Conservation (phyloP, 2,888 invertebrate species). For the Hypselothyrea guttata region DNA sequence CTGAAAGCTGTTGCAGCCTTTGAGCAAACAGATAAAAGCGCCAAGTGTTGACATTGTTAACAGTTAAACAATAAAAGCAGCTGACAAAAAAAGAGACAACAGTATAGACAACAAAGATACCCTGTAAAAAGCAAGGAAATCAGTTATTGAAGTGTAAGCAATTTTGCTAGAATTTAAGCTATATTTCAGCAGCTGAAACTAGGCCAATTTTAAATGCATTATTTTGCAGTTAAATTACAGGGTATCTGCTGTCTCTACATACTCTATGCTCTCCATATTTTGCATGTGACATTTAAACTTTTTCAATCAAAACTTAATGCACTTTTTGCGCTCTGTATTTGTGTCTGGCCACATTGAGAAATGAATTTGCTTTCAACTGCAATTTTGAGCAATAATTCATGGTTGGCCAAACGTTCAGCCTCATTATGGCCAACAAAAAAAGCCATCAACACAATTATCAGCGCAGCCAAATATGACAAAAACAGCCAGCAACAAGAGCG, state of each 20-base stretch:
- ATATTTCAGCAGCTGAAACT: background rate
- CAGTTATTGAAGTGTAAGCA: too few relatives aligned
- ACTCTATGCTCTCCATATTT: background rate
- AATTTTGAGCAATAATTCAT: constrained; percentile 50
- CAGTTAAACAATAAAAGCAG: constrained; percentile 60
- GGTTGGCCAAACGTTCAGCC: constrained; percentile 51
- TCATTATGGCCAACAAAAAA: constrained; percentile 48
- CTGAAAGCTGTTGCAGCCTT: constrained; percentile 22
- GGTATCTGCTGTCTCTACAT: constrained; percentile 9
- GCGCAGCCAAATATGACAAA: constrained; percentile 44
- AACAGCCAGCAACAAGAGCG: background rate
- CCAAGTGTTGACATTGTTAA: constrained; percentile 71
- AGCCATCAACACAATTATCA: constrained; percentile 51
- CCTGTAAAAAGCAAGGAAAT: constrained; percentile 1
- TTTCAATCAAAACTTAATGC: constrained; percentile 55
- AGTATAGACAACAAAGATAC: constrained; percentile 12
- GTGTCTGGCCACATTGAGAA: background rate
- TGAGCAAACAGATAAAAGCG: constrained; percentile 71
- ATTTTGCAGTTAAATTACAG: too few relatives aligned
- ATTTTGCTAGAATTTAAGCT: too few relatives aligned
- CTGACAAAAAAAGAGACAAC: too few relatives aligned
- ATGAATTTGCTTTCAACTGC: constrained; percentile 44
- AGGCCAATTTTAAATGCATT: background rate
- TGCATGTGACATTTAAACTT: constrained; percentile 42
- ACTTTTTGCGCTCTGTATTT: background rate